These are phyloP conservation scores for Hippoglossus hippoglossus DNA, from an alignment of 2,797 vertebrate genomes.

Conservation along the genomic window DNA sequence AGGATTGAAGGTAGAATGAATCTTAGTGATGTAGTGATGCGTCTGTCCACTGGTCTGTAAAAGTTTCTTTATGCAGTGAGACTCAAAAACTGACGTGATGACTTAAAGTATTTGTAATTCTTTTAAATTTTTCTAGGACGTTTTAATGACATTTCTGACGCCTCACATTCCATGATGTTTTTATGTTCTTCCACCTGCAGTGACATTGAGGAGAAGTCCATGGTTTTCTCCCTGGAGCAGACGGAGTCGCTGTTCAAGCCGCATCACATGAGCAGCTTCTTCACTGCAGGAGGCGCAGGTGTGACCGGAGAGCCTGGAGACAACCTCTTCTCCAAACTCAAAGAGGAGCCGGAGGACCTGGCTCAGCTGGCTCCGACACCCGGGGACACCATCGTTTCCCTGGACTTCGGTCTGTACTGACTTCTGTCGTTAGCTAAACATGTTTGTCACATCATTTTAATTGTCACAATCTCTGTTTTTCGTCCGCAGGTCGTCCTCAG, in stretches of 20 bases:
- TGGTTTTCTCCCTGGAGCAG: constrained; percentile 96
- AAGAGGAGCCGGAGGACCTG: constrained; percentile 96
- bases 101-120: too few species aligned
- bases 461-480: neutral
- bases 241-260: constrained; percentile 94
- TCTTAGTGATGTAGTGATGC: too few species aligned
- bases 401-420: constrained; percentile 89
- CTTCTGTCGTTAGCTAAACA: neutral
- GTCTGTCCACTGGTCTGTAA: too few species aligned
- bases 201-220: constrained; percentile 93
- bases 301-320: constrained; percentile 81
- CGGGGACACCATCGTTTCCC: constrained; percentile 91
- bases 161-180: too few species aligned
- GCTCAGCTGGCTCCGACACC: constrained; percentile 93
- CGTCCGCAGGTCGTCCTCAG: constrained; percentile 72
- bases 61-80: too few species aligned
- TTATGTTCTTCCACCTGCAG: constrained; percentile 69
- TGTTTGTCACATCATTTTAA: neutral
- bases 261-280: constrained; percentile 85
- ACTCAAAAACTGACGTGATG: too few species aligned
- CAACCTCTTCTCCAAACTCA: constrained; percentile 90
- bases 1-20: too few species aligned
- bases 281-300: constrained; percentile 62
- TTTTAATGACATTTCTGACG: neutral
- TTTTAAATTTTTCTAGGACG: too few species aligned